A percentile compares a stretch with the other conserved stretches of the same genome.
Conservation (phyloP, 2,113 vertebrate species). For the Steatornis caripensis region DNA sequence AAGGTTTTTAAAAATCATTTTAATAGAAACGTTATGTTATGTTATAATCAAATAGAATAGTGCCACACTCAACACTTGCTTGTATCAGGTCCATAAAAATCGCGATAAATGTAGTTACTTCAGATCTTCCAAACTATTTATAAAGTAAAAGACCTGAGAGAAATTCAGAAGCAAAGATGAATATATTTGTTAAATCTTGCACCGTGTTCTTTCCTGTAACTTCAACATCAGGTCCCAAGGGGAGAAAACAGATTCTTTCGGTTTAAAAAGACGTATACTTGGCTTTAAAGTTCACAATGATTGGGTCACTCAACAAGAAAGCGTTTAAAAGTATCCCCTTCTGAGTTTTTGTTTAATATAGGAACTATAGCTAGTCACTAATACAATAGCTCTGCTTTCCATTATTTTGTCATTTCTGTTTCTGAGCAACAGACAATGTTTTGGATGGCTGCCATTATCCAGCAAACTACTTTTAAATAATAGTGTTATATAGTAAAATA, state of each 20-base stretch:
- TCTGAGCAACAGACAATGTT: not conserved
- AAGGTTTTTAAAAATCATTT: conserved; percentile 60
- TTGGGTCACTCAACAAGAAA: not conserved
- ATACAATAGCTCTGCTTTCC: not conserved
- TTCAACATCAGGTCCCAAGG: not conserved
- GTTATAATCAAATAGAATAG: conserved; percentile 37
- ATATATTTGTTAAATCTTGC: not conserved
- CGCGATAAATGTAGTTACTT: conserved; percentile 6
- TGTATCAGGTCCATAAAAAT: conserved; percentile 2
- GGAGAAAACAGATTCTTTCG: not conserved
- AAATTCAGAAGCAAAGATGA: conserved; percentile 20
- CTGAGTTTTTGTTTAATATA: not conserved
- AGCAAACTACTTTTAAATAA: not conserved
- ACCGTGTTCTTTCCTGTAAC: not conserved
- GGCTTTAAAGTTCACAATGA: not conserved
- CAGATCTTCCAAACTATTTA: not conserved
- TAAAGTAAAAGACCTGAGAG: conserved; percentile 5
- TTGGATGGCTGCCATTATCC: not conserved
- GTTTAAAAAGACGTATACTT: not conserved
- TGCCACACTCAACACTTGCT: not conserved
- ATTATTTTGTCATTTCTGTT: not conserved
- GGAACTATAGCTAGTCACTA: not conserved
- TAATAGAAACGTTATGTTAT: conserved; percentile 45
- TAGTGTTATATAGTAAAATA: not conserved
- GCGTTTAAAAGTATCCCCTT: not conserved